These are phyloP conservation scores for Corythoichthys intestinalis DNA, from an alignment of 2,113 vertebrate genomes.

Conservation along the genomic window DNA sequence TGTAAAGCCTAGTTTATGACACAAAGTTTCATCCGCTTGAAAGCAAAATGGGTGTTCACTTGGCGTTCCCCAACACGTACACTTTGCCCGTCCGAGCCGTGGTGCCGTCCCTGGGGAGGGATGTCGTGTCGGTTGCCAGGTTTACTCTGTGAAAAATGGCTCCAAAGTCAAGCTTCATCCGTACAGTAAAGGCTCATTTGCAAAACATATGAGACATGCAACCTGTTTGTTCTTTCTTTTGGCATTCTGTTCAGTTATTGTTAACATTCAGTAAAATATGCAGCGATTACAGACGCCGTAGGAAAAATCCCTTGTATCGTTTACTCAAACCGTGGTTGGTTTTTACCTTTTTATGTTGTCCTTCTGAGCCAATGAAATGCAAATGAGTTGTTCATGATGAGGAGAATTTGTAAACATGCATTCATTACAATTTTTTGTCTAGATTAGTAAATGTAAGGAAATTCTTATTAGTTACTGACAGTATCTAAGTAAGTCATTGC, in stretches of 20 bases:
- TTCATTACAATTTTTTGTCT: no score
- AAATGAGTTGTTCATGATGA: no score
- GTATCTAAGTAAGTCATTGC: no score
- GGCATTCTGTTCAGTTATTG: constrained; percentile 52
- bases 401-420: no score
- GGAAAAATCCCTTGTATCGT: background rate
- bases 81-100: constrained; percentile 12
- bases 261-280: constrained; percentile 53
- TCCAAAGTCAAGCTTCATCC: constrained; percentile 45
- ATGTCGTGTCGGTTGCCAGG: constrained; percentile 40
- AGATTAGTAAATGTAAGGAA: no score
- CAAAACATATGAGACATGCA: constrained; percentile 64
- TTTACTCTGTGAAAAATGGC: constrained; percentile 53
- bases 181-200: constrained; percentile 56
- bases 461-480: no score
- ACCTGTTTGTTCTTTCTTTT: constrained; percentile 61
- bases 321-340: background rate
- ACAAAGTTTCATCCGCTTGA: constrained; percentile 38
- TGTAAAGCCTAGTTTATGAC: constrained; percentile 20
- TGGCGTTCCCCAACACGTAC: constrained; percentile 25
- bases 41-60: constrained; percentile 42
- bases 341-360: no score
- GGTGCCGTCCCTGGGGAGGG: constrained; percentile 38
- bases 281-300: constrained; percentile 36
- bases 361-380: no score